A percentile compares a stretch with the other conserved stretches of the same genome.
Conservation (phyloP, 2,113 vertebrate species). For the Proteles cristata region DNA sequence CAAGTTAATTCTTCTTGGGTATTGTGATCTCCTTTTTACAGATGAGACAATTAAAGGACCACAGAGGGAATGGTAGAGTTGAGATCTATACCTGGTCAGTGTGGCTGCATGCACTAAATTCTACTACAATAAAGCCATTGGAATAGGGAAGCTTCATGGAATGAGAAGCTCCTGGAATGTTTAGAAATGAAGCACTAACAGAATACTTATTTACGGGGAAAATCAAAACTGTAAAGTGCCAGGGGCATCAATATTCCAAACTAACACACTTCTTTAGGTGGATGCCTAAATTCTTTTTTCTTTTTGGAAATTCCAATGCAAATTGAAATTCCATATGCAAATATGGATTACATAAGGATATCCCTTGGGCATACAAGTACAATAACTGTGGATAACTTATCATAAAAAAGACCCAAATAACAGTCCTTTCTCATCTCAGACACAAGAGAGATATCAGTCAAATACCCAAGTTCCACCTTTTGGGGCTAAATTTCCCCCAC, state of each 20-base stretch:
- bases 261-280: slow-evolving; percentile 26
- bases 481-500: slow-evolving; percentile 53
- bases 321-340: slow-evolving; percentile 73
- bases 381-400: slow-evolving; percentile 75
- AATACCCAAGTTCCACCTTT: slow-evolving; percentile 54
- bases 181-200: neutral
- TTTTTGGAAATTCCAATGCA: slow-evolving; percentile 55
- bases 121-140: neutral
- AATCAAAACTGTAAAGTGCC: slow-evolving; percentile 32
- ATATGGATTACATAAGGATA: slow-evolving; percentile 72
- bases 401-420: slow-evolving; percentile 51
- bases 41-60: neutral
- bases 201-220: neutral
- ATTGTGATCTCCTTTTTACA: neutral
- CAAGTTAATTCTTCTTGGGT: neutral
- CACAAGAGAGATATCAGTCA: slow-evolving; percentile 62
- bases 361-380: slow-evolving; percentile 66
- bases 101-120: neutral
- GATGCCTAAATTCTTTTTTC: slow-evolving; percentile 56
- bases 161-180: neutral
- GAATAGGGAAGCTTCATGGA: neutral
- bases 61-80: neutral
- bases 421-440: slow-evolving; percentile 70
- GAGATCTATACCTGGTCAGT: too few species aligned
- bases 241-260: slow-evolving; percentile 43